Base-by-base conservation (phyloP, 2,888 invertebrate genomes). In the Tortricodes alternella region DNA sequence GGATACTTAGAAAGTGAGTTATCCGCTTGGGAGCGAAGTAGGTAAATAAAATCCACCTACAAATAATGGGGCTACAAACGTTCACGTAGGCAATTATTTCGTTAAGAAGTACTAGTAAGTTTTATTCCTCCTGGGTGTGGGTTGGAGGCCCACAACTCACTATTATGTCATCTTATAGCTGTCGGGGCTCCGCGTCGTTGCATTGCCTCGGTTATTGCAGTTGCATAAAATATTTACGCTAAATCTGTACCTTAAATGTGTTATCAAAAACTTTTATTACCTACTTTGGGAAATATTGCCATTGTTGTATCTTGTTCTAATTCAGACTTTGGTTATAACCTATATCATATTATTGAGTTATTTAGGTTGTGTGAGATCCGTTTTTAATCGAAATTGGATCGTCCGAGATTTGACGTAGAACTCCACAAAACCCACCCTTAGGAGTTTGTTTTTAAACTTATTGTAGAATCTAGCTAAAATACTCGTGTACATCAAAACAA, bases 21-120 rank as follows among this genome's bases (percentile, higher is more conserved):
- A 89, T 85, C 85, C 85, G 74, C 80, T 60, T 62, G 86, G 84
- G 85, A 84, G 73, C 18, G n/a, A 38, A 68, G 74, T 75, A 80
- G 78, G 85, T 82, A 86, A 89, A 89, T 86, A 89, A 85, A 87
- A 81, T 80, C 80, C 78, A 73, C 75, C 81, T 77, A 81, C 78
- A 83, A 85, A 87, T 86, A 89, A 88, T 84, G 84, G 80, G 74
- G 73, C 85, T 86, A 86, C 88, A 85, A 85, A 86, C 78, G 76
- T 81, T 77, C 87, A 89, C 85, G 87, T 87, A 86, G 83, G 85
- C 87, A 88, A 89, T 89, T 87, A 88, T 89, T 89, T 86, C 85
- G 86, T 86, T 88, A 89, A 86, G 85, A 85, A 87, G 79, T 85
- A 82, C 78, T 76, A 78, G 80, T 66, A 76, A 86, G 79, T 63